Evolutionary conservation across 1,140 invertebrate species (phyloP), one percentile per base, ranked within the genome.

Genomic region (Dryas iulia): DNA sequence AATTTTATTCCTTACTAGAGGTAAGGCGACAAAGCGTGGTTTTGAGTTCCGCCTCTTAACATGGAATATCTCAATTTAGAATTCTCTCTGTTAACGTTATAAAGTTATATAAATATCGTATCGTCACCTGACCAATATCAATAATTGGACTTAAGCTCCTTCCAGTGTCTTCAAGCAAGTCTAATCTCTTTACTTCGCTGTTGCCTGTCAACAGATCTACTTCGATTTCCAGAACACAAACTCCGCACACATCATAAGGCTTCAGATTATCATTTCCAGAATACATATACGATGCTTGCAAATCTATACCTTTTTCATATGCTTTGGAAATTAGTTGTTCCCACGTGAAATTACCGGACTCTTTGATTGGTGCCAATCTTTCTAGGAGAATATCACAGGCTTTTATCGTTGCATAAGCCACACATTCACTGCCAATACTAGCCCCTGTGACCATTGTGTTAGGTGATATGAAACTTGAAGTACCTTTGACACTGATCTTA

Each of bases 151-250:
- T 97, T 53, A 97, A 80, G 89, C 95, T 96, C 60, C 94, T 91
- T 1, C 96, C 96, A 8, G 94, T 93, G 81, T 97, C 96, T 90
- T 97, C 95, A 23, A 96, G 78, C 66, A 97, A 82, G 89, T 97
- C 96, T 0, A 96, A 94, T 76, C 96, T 93, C 24, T 84, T 89
- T 21, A 96, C 83, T 68, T 95, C 81, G 76, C 94, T 93, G 76
- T 95, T 94, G n/a, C 97, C 97, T 3, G 97, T 97, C 12, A 97
- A 85, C 23, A 97, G 87, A 84, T 97, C 96, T 1, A 97, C 76
- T 88, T 97, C 96, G 0, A 96, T 93, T 90, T 96, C 96, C 3
- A 94, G 91, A 2, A 94, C 80, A 11, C 92, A 89, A 1, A 93
- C 87, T 3, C 94, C 95, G 74, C 93, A 95, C 24, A 95, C 90